Conservation (phyloP, 2,113 vertebrate genomes). For the Carettochelys insculpta region DNA sequence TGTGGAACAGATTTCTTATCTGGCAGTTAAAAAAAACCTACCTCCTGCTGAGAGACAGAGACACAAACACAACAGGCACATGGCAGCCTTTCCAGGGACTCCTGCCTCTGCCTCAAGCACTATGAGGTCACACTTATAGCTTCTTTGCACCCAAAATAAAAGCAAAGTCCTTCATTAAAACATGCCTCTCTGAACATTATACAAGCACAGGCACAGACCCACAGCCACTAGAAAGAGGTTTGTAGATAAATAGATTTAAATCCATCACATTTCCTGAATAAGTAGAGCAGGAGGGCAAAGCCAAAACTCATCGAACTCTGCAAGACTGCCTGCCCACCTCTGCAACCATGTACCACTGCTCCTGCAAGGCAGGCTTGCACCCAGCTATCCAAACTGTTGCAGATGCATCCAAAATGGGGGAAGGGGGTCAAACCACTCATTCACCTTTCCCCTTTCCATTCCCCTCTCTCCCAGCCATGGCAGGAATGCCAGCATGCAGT, state of each 20-base stretch:
- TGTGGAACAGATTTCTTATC: slow-evolving; percentile 38
- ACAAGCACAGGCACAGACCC: neutral
- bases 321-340: no score
- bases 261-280: neutral
- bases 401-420: no score
- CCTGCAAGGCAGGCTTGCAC: no score
- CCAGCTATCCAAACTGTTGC: no score
- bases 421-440: no score
- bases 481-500: no score
- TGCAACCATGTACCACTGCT: no score
- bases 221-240: neutral
- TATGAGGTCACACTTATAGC: neutral
- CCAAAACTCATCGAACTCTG: no score
- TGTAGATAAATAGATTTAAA: neutral
- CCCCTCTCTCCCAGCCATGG: no score
- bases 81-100: slow-evolving; percentile 59
- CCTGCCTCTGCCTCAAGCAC: slow-evolving; percentile 56
- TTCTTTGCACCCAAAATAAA: slow-evolving; percentile 20
- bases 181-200: slow-evolving; percentile 39
- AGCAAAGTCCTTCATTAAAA: slow-evolving; percentile 47
- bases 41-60: slow-evolving; percentile 41
- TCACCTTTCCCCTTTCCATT: no score
- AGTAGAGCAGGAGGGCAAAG: no score
- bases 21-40: slow-evolving; percentile 62
- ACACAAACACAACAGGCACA: slow-evolving; percentile 48